Percentiles rank a stretch among this genome's conserved stretches.
phyloP scores from a whole-genome alignment of 2,113 vertebrate species.

The Barbus barbus region DNA sequence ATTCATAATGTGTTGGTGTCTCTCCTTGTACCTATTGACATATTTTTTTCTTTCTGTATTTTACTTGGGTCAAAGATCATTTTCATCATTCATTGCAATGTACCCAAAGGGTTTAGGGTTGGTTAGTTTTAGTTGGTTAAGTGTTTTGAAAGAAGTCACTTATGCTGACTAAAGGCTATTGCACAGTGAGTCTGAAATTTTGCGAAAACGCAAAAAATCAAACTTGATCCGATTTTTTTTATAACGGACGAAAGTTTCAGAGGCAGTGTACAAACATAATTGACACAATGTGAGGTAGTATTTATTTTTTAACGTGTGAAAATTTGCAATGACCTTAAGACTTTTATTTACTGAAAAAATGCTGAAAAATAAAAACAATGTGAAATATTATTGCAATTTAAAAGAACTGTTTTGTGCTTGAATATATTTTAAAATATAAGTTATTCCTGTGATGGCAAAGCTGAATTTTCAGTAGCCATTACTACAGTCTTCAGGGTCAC shows the following conservation, averaged over 20 bases:
- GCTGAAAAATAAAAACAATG: neutral
- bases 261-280: too few species aligned
- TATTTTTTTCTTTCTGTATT: neutral
- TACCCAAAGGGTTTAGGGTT: neutral
- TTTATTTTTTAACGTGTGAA: too few species aligned
- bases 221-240: too few species aligned
- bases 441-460: neutral
- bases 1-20: constrained; percentile 1
- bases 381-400: neutral
- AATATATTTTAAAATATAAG: neutral
- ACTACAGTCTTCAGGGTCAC: neutral
- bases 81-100: neutral
- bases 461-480: neutral
- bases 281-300: too few species aligned
- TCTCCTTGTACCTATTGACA: neutral
- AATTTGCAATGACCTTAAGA: too few species aligned
- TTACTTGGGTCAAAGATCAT: neutral
- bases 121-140: neutral
- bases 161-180: neutral
- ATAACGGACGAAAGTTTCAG: too few species aligned
- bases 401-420: neutral
- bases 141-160: neutral
- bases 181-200: too few species aligned
- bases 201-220: too few species aligned
- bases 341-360: neutral